Conservation (phyloP, 2,113 vertebrate species). For the Clarias magur region DNA sequence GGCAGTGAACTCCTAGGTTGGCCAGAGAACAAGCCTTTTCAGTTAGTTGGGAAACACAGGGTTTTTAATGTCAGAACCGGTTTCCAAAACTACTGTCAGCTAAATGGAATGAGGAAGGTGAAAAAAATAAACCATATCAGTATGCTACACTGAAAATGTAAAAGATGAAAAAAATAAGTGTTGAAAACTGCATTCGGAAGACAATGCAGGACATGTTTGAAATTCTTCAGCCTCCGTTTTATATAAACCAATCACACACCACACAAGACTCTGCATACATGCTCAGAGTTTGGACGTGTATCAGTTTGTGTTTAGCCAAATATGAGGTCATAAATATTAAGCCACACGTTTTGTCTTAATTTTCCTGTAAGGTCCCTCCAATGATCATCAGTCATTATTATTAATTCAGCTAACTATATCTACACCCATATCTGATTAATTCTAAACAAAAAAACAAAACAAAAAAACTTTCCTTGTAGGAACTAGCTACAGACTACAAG, state of each 20-base stretch:
- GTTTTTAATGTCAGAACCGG: neutral
- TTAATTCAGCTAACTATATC: neutral
- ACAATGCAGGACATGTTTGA: neutral
- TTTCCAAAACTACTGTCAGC: neutral
- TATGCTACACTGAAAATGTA: neutral
- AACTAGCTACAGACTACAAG: neutral
- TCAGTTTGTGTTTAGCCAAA: neutral
- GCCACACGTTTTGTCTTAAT: neutral
- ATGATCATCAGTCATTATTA: too few relatives aligned
- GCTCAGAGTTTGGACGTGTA: slow-evolving; percentile 8
- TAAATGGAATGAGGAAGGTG: neutral
- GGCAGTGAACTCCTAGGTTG: neutral
- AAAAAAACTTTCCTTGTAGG: neutral
- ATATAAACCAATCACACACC: neutral
- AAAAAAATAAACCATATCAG: neutral
- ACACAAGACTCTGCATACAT: neutral
- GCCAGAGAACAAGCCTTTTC: neutral
- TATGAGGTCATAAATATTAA: slow-evolving; percentile 34
- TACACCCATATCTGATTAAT: neutral
- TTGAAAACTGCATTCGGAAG: neutral
- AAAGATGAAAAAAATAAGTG: neutral
- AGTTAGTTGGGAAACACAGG: neutral
- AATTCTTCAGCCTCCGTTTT: neutral
- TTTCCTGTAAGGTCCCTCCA: neutral
- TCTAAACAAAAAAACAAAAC: neutral